These are phyloP conservation scores for Sinocyclocheilus rhinocerous DNA, from an alignment of 2,113 vertebrate species.

Conservation along the genomic window DNA sequence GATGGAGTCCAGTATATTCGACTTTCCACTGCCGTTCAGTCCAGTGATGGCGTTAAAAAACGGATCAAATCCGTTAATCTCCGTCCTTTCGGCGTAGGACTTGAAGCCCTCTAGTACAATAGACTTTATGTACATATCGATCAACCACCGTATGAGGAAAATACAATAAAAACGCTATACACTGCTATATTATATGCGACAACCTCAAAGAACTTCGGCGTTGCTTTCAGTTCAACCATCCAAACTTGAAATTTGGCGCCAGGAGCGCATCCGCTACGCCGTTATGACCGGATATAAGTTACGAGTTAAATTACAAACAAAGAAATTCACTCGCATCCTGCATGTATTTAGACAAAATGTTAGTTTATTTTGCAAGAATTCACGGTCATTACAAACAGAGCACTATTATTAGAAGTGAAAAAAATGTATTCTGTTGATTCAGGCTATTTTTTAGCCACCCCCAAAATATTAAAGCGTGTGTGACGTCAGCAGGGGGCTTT, in stretches of 20 bases:
- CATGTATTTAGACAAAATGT: neutral
- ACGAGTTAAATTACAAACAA: neutral
- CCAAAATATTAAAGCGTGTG: neutral
- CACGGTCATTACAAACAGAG: neutral
- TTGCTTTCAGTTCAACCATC: slow-evolving; percentile 20
- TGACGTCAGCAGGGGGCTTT: neutral
- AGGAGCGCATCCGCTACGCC: slow-evolving; percentile 32
- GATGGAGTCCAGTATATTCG: slow-evolving; percentile 94
- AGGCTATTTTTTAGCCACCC: slow-evolving; percentile 1
- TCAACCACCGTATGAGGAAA: neutral
- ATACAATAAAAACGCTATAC: neutral
- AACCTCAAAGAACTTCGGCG: no score
- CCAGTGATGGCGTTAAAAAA: slow-evolving; percentile 97
- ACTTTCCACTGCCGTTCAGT: slow-evolving; percentile 96
- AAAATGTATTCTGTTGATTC: neutral
- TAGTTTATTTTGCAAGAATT: neutral
- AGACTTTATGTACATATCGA: slow-evolving; percentile 90
- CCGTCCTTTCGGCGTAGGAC: slow-evolving; percentile 93
- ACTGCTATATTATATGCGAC: neutral
- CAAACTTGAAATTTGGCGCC: slow-evolving; percentile 79
- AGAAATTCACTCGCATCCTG: neutral
- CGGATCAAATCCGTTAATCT: slow-evolving; percentile 87
- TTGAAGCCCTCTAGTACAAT: slow-evolving; percentile 94
- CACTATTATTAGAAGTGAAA: neutral
- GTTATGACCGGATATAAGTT: neutral